A percentile compares a stretch with the other conserved stretches of the same genome.
Evolutionary conservation across 37 sponge, comb jelly and placozoan species (phyloP).

Genomic region (Petrosia ficiformis): DNA sequence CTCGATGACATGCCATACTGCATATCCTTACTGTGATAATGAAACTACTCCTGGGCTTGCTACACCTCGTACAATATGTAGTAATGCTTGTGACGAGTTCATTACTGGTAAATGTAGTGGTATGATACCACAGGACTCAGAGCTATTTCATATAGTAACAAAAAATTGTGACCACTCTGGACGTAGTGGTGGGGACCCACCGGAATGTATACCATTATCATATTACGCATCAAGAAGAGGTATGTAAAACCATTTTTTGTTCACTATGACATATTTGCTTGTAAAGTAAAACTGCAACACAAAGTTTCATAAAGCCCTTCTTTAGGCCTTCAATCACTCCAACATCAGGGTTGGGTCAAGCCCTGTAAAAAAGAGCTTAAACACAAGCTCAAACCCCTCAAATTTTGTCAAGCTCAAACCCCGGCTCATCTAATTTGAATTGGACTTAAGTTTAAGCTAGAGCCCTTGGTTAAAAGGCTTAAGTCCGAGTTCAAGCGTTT

Average conservation of each 20-base stretch:
- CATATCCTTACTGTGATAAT: conserved; percentile 29
- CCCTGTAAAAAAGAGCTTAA: no score
- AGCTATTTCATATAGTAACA: background rate
- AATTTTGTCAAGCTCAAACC: no score
- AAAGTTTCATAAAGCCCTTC: no score
- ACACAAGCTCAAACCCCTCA: no score
- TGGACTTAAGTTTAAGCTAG: no score
- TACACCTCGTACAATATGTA: conserved; percentile 18
- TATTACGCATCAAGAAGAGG: background rate
- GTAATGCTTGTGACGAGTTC: conserved; percentile 15
- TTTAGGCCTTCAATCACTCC: no score
- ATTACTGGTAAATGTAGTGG: background rate
- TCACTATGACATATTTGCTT: background rate
- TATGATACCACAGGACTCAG: background rate
- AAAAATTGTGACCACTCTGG: conserved; percentile 6
- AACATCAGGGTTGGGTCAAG: no score
- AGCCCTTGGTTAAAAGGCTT: no score
- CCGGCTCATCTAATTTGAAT: no score
- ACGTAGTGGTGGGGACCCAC: conserved; percentile 1
- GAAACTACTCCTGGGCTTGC: background rate
- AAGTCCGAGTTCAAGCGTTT: no score
- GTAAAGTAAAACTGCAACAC: no score
- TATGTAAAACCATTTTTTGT: background rate
- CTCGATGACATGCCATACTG: conserved; percentile 8
- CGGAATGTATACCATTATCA: conserved; percentile 30